These are phyloP conservation scores for Anableps anableps DNA, from an alignment of 2,797 vertebrate species.

Conservation along the genomic window DNA sequence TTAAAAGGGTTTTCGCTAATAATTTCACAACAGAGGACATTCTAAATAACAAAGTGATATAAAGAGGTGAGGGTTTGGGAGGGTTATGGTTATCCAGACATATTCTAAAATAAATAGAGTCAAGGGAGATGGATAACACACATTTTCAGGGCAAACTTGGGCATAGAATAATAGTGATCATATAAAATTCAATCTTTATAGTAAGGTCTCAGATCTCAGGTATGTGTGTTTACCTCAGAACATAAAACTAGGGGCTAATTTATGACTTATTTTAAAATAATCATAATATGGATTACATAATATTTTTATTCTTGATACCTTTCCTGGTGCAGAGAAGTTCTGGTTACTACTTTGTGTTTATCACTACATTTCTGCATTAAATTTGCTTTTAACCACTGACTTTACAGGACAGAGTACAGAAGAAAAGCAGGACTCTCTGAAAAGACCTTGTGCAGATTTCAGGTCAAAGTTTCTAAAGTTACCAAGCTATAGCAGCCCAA, in stretches of 20 bases:
- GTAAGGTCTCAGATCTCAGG: slow-evolving; percentile 44
- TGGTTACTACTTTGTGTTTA: slow-evolving; percentile 36
- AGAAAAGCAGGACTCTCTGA: slow-evolving; percentile 53
- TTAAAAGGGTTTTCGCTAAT: slow-evolving; percentile 24
- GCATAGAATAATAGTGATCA: slow-evolving; percentile 51
- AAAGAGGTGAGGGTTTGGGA: slow-evolving; percentile 36
- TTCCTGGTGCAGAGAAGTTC: not conserved
- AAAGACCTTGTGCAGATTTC: slow-evolving; percentile 30
- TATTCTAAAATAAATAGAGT: slow-evolving; percentile 57
- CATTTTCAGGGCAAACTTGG: slow-evolving; percentile 42
- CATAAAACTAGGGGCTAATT: slow-evolving; percentile 6
- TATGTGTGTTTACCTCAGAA: slow-evolving; percentile 30
- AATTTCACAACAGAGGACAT: slow-evolving; percentile 30
- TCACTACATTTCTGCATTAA: slow-evolving; percentile 29
- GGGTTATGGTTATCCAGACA: slow-evolving; percentile 52
- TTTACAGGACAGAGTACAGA: slow-evolving; percentile 36
- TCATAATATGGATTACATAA: slow-evolving; percentile 4
- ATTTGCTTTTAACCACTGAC: slow-evolving; percentile 28
- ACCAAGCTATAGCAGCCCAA: slow-evolving; percentile 32
- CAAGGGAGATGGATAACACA: slow-evolving; percentile 37
- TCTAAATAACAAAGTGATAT: slow-evolving; percentile 17
- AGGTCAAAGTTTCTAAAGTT: slow-evolving; percentile 57
- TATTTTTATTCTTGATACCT: slow-evolving; percentile 1
- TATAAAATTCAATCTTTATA: slow-evolving; percentile 64
- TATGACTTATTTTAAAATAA: slow-evolving; percentile 27